Conservation (phyloP, 2,888 invertebrate genomes). For the Dynastes tityus region DNA sequence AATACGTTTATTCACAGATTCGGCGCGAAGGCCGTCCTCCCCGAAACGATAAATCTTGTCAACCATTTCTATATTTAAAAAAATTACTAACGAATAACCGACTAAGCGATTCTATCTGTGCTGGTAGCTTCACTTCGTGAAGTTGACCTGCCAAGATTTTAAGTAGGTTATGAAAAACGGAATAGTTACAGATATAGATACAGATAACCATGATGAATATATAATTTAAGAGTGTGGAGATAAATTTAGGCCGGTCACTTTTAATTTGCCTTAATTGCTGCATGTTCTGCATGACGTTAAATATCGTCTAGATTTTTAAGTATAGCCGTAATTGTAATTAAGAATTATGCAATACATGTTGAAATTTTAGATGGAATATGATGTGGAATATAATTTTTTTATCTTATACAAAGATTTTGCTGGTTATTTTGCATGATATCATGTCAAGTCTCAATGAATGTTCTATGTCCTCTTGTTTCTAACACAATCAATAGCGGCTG, state of each 20-base stretch:
- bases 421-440: too few species aligned
- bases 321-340: too few species aligned
- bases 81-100: slow-evolving; percentile 19
- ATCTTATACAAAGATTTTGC: too few species aligned
- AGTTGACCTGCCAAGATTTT: slow-evolving; percentile 17
- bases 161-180: slow-evolving; percentile 38
- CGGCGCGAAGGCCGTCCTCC: background rate
- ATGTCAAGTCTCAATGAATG: too few species aligned
- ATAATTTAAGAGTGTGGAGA: background rate
- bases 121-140: background rate
- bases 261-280: slow-evolving; percentile 6
- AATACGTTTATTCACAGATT: background rate
- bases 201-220: background rate
- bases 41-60: slow-evolving; percentile 18
- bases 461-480: too few species aligned
- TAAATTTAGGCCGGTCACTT: slow-evolving; percentile 16
- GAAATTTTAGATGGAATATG: too few species aligned
- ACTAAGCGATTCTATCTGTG: too few species aligned
- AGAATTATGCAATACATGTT: too few species aligned
- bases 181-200: slow-evolving; percentile 16
- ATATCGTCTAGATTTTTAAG: too few species aligned
- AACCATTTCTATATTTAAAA: slow-evolving; percentile 29
- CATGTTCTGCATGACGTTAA: background rate
- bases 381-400: too few species aligned
- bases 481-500: too few species aligned